A percentile compares a stretch with the other conserved stretches of the same genome.
These are phyloP conservation scores for Drosophila austrosaltans DNA, from an alignment of 2,888 invertebrate species.

Conservation along the genomic window DNA sequence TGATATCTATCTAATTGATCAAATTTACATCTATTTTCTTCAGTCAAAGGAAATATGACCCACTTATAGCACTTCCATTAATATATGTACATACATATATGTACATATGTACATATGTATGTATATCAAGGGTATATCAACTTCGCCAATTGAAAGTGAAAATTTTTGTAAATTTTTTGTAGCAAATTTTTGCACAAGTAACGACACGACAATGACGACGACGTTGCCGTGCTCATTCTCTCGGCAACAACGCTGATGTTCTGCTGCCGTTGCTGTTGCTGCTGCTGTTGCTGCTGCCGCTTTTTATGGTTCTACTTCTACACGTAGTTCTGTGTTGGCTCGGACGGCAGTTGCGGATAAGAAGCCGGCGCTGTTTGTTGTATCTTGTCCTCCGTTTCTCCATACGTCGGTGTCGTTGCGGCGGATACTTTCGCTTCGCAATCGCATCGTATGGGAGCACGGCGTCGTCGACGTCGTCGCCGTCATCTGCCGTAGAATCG, in stretches of 20 bases:
- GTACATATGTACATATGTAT: no score
- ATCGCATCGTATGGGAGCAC: constrained; percentile 14
- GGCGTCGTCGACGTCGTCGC: constrained; percentile 22
- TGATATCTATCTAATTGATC: no score
- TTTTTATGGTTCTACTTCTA: constrained; percentile 43
- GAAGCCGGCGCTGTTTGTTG: constrained; percentile 47
- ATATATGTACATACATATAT: no score
- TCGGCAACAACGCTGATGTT: constrained; percentile 49
- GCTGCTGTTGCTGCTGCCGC: constrained; percentile 36
- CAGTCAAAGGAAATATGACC: no score
- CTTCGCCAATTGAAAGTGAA: not conserved
- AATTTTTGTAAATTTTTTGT: constrained; percentile 54
- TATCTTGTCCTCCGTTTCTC: constrained; percentile 9
- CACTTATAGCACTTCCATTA: no score
- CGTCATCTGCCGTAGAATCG: not conserved
- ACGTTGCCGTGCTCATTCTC: constrained; percentile 66
- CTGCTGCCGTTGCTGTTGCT: constrained; percentile 25
- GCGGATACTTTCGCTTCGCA: not conserved
- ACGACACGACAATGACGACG: constrained; percentile 49
- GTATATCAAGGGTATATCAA: not conserved
- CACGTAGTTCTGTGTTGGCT: constrained; percentile 23
- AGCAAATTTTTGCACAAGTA: constrained; percentile 68
- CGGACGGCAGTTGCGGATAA: constrained; percentile 39
- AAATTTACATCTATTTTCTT: no score
- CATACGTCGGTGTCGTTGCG: not conserved